Conservation (phyloP, 2,113 vertebrate species). For the Coryphaenoides rupestris region DNA sequence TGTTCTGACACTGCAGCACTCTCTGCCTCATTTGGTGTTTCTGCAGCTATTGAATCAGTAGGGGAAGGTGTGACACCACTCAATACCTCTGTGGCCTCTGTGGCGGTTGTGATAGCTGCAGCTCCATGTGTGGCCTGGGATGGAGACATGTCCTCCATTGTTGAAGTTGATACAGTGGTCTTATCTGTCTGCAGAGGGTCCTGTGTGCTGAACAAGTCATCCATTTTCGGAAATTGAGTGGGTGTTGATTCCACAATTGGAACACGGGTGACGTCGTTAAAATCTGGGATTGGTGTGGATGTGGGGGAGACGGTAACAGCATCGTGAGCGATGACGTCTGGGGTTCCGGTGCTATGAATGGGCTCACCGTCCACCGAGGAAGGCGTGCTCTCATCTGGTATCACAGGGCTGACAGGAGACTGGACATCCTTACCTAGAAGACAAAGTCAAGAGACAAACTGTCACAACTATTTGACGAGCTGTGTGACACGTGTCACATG, state of each 20-base stretch:
- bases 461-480: not conserved
- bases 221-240: conserved; percentile 11
- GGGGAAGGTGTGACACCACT: conserved; percentile 27
- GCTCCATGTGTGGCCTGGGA: conserved; percentile 23
- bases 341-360: conserved; percentile 60
- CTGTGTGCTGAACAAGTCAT: conserved; percentile 39
- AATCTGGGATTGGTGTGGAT: conserved; percentile 31
- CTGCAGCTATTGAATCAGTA: conserved; percentile 28
- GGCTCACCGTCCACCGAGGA: conserved; percentile 65
- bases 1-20: conserved; percentile 25
- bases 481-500: not conserved
- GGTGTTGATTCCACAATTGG: conserved; percentile 36
- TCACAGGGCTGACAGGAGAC: conserved; percentile 61
- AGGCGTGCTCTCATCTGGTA: conserved; percentile 53
- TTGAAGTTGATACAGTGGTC: conserved; percentile 20
- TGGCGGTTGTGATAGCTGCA: conserved; percentile 5
- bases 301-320: conserved; percentile 39
- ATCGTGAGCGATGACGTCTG: conserved; percentile 28
- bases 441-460: conserved; percentile 20
- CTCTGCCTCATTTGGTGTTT: conserved; percentile 23
- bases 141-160: conserved; percentile 5
- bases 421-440: conserved; percentile 69
- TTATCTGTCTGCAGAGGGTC: conserved; percentile 19
- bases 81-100: not conserved
- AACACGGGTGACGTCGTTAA: conserved; percentile 16